Evolutionary conservation across 2,888 invertebrate genomes (phyloP), one percentile per base, ranked within the genome.

Genomic region (Tipula vernalis): DNA sequence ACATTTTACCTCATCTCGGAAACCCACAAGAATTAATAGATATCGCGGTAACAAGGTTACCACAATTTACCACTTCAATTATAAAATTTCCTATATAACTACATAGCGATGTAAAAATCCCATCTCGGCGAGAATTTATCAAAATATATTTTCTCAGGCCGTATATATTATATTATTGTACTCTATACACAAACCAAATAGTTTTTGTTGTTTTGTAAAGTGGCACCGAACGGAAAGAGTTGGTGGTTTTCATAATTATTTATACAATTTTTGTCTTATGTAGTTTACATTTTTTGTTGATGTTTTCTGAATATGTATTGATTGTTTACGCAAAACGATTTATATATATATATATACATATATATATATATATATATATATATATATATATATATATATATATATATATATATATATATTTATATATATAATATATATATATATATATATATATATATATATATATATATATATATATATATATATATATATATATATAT

Each of bases 71-170:
- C 51, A 57, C 51, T 57, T 57, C 51, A 57, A 57, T 57, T 57
- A 57, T 57, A 57, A 57, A 28, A 57, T 57, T 57, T 57, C 51
- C 51, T 57, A 28, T 28, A 57, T 51, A n/a, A n/a, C n/a, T n/a
- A 44, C 12, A 44, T 44, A 15, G 8, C 47, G 2, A 47, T 47
- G n/a, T 51, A 15, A 15, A 51, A 51, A 51, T 51, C 51, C 51
- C 51, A 51, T 57, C 51, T 57, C 83, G 36, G n/a, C 83, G 83
- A 83, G 83, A 83, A 83, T n/a, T 83, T 36, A 83, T 83, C 83
- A 39, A 83, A 83, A 83, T 36, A 36, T 12, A 36, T 83, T 83
- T 83, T 83, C 83, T 83, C 83, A 83, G 83, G 83, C 83, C 36
- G 18, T 83, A 36, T 12, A 83, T 36, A 36, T n/a, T n/a, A n/a